phyloP scores from a whole-genome alignment of 2,888 invertebrate genomes.

The Agrotis exclamationis region DNA sequence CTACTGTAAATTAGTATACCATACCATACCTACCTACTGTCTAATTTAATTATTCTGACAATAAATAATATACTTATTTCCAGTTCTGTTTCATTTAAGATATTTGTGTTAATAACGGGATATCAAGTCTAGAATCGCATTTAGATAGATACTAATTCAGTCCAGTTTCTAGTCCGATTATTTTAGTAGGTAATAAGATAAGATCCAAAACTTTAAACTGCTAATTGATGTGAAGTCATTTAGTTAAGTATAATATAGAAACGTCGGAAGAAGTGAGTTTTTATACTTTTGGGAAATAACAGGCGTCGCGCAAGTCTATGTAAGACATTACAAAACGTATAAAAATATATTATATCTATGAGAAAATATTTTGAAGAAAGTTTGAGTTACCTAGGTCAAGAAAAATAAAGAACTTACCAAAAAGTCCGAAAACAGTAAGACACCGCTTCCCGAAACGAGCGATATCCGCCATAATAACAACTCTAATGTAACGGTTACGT shows the following conservation, averaged over 20 bases:
- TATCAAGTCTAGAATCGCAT: not conserved
- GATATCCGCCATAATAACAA: conserved; percentile 86
- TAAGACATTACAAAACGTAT: not conserved
- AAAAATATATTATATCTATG: not conserved
- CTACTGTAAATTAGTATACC: too few species aligned
- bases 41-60: not conserved
- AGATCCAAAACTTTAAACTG: not conserved
- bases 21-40: too few species aligned
- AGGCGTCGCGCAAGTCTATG: not conserved
- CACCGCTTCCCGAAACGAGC: conserved; percentile 83
- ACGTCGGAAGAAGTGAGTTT: not conserved
- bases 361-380: not conserved
- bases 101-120: conserved; percentile 11
- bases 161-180: conserved; percentile 5
- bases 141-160: not conserved
- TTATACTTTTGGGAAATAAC: not conserved
- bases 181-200: conserved; percentile 9
- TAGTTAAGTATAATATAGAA: not conserved
- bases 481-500: conserved; percentile 88
- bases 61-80: not conserved
- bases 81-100: not conserved
- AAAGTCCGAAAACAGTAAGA: conserved; percentile 80
- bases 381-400: too few species aligned
- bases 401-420: conserved; percentile 74
- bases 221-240: not conserved